Conservation (phyloP, 92 coral and sea anemone genomes). For the Paragorgia papillata region DNA sequence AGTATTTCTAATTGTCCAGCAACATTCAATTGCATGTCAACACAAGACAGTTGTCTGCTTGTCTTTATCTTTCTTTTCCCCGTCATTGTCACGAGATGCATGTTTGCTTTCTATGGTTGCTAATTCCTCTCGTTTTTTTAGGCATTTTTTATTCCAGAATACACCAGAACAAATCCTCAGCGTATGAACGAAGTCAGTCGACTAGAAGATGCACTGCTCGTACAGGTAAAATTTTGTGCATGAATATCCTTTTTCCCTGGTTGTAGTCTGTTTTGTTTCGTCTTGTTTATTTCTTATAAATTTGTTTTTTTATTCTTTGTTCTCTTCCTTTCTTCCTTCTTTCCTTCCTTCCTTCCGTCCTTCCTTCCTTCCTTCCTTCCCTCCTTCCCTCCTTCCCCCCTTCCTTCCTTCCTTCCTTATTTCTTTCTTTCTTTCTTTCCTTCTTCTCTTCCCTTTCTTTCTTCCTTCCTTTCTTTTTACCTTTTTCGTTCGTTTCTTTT, state of each 20-base stretch:
- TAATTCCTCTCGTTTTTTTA: background rate
- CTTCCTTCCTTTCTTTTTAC: background rate
- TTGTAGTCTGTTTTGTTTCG: too few species aligned
- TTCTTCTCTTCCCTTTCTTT: background rate
- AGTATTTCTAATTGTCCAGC: too few species aligned
- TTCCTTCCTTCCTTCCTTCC: slow-evolving; percentile 1
- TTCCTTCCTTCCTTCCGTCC: background rate
- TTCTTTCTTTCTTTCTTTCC: background rate
- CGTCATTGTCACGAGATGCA: too few species aligned
- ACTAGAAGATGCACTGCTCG: slow-evolving; percentile 67
- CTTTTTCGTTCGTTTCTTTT: background rate
- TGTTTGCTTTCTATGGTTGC: too few species aligned
- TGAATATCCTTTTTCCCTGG: too few species aligned
- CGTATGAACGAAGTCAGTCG: slow-evolving; percentile 63
- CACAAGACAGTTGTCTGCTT: too few species aligned
- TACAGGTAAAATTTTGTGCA: slow-evolving; percentile 59
- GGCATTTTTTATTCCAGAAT: slow-evolving; percentile 84
- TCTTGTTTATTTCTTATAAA: too few species aligned
- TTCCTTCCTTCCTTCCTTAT: background rate
- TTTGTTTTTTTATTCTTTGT: background rate
- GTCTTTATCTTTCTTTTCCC: too few species aligned
- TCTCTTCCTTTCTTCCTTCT: background rate
- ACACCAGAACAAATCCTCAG: slow-evolving; percentile 71
- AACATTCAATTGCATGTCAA: too few species aligned
- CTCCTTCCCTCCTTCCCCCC: background rate